These are phyloP conservation scores for Setipinna tenuifilis DNA, from an alignment of 2,797 vertebrate species.

Conservation along the genomic window DNA sequence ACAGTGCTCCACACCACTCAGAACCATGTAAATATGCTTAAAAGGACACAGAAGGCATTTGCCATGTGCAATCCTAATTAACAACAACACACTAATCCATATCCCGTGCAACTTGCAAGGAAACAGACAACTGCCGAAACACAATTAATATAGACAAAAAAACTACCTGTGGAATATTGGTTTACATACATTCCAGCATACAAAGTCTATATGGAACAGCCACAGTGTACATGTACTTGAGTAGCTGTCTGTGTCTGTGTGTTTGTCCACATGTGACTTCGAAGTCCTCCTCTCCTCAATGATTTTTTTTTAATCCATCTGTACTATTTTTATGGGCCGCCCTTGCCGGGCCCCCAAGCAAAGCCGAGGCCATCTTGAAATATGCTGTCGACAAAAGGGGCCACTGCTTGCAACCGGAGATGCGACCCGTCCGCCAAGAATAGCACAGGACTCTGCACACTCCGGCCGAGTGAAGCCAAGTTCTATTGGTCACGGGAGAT, in stretches of 20 bases:
- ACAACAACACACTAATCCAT: conserved; percentile 4
- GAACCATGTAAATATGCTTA: conserved; percentile 45
- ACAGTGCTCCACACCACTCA: conserved; percentile 44
- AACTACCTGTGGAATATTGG: background rate
- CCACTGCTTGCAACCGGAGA: conserved; percentile 57
- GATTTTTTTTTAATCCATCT: conserved; percentile 4
- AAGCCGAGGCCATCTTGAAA: conserved; percentile 52
- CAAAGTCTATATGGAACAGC: too few species aligned
- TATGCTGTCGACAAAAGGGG: conserved; percentile 53
- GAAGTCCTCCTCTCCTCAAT: background rate
- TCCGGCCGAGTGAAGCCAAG: conserved; percentile 42
- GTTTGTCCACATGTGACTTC: background rate
- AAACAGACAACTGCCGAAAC: background rate
- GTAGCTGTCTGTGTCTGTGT: background rate
- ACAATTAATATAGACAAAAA: background rate
- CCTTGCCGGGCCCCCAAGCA: conserved; percentile 31
- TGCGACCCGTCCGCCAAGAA: conserved; percentile 46
- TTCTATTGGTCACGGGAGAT: background rate
- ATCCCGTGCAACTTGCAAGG: background rate
- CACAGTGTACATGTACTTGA: background rate
- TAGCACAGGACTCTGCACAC: conserved; percentile 47
- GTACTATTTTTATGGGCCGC: background rate
- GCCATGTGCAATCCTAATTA: conserved; percentile 42
- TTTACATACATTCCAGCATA: background rate
- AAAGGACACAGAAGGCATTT: conserved; percentile 40